Percentiles rank a stretch among this genome's conserved stretches.
Conservation (phyloP, 2,888 invertebrate species). For the Tetranychus piercei region DNA sequence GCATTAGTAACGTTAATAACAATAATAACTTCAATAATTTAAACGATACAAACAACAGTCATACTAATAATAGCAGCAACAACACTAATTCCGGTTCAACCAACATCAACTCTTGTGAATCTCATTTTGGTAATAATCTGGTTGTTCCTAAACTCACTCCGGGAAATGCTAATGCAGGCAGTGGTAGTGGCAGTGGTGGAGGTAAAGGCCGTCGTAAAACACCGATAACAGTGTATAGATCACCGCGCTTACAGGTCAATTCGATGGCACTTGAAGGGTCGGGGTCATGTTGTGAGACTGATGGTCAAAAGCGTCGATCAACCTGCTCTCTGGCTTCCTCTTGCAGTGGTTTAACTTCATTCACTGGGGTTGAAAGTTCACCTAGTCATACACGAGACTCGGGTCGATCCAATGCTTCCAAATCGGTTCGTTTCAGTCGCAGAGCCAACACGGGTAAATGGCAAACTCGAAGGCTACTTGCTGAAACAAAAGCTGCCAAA, state of each 20-base stretch:
- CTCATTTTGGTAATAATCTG: neutral
- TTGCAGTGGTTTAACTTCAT: neutral
- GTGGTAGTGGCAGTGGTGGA: constrained; percentile 8
- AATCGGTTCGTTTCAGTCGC: constrained; percentile 18
- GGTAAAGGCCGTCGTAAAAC: constrained; percentile 8
- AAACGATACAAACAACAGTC: neutral
- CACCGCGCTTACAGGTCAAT: constrained; percentile 5
- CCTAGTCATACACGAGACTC: neutral
- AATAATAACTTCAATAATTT: neutral
- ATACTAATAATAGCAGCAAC: too few relatives aligned
- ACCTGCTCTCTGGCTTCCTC: neutral
- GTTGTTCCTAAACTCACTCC: constrained; percentile 8
- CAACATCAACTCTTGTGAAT: neutral
- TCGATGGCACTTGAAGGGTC: neutral
- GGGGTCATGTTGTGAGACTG: neutral
- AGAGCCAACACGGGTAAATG: constrained; percentile 58
- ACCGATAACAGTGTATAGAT: constrained; percentile 19
- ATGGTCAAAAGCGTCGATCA: neutral
- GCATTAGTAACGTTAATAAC: neutral
- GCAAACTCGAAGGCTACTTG: constrained; percentile 65
- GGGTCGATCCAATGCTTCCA: neutral
- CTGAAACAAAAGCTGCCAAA: constrained; percentile 93
- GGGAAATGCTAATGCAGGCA: neutral
- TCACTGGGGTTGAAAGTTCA: neutral
- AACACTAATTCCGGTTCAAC: neutral